A percentile compares a stretch with the other conserved stretches of the same genome.
Evolutionary conservation across 2,113 vertebrate genomes (phyloP).

Genomic region (Lamprologus sp.): DNA sequence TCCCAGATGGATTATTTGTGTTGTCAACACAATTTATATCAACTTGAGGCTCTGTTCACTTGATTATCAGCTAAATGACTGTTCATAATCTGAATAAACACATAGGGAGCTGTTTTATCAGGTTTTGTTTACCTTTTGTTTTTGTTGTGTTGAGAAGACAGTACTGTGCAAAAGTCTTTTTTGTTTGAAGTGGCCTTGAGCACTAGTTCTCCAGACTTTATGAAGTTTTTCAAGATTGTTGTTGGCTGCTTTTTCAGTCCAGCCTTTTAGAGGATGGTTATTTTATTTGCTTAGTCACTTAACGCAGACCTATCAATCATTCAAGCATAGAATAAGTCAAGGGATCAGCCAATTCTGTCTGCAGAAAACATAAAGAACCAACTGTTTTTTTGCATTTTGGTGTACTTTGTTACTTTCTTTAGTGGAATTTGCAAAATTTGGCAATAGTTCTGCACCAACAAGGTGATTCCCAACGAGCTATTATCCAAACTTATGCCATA

Average conservation of each 20-base stretch:
- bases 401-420: not conserved
- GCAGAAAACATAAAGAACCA: not conserved
- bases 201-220: not conserved
- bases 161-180: not conserved
- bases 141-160: not conserved
- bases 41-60: not conserved
- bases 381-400: not conserved
- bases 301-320: not conserved
- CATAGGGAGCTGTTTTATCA: not conserved
- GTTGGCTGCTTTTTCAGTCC: not conserved
- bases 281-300: not conserved
- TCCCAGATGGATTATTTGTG: not conserved
- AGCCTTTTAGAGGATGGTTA: not conserved
- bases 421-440: not conserved
- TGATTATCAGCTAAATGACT: not conserved
- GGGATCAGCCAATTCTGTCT: not conserved
- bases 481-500: not conserved
- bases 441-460: not conserved
- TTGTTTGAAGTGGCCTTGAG: not conserved
- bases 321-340: not conserved
- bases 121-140: not conserved
- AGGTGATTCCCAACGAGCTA: not conserved
- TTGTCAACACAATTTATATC: conserved; percentile 15
- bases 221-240: not conserved
- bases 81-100: not conserved